These are phyloP conservation scores for Paratrypauchen microcephalus DNA, from an alignment of 2,797 vertebrate genomes.

Conservation along the genomic window DNA sequence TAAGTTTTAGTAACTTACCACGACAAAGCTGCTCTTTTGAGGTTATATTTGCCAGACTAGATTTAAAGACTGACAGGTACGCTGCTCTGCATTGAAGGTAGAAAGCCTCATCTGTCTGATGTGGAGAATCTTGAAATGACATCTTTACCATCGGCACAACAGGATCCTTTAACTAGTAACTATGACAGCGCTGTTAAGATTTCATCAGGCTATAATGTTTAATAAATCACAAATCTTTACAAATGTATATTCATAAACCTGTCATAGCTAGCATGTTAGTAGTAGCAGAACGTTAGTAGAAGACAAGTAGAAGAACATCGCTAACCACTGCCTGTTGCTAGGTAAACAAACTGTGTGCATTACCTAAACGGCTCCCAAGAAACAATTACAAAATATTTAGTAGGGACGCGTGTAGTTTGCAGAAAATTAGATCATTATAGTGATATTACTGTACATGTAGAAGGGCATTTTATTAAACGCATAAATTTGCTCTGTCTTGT, in stretches of 20 bases:
- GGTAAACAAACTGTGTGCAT: conserved; percentile 63
- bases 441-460: neutral
- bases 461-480: accelerated
- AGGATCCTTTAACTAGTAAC: neutral
- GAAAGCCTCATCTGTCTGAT: conserved; percentile 80
- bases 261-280: neutral
- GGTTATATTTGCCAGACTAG: conserved; percentile 88
- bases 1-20: conserved; percentile 75
- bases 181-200: neutral
- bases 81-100: conserved; percentile 87
- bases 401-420: neutral
- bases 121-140: conserved; percentile 55
- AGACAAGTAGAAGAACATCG: neutral
- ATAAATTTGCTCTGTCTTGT: accelerated
- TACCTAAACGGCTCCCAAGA: conserved; percentile 25
- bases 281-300: too few species aligned
- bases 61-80: conserved; percentile 86
- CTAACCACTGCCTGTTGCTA: conserved; percentile 63
- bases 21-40: conserved; percentile 86
- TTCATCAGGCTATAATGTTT: neutral
- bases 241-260: neutral
- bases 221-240: neutral
- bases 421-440: neutral
- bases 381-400: conserved; percentile 38
- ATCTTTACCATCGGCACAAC: conserved; percentile 25